Evolutionary conservation across 2,113 vertebrate species (phyloP), one percentile per base, ranked within the genome.

Genomic region (Gadus macrocephalus): DNA sequence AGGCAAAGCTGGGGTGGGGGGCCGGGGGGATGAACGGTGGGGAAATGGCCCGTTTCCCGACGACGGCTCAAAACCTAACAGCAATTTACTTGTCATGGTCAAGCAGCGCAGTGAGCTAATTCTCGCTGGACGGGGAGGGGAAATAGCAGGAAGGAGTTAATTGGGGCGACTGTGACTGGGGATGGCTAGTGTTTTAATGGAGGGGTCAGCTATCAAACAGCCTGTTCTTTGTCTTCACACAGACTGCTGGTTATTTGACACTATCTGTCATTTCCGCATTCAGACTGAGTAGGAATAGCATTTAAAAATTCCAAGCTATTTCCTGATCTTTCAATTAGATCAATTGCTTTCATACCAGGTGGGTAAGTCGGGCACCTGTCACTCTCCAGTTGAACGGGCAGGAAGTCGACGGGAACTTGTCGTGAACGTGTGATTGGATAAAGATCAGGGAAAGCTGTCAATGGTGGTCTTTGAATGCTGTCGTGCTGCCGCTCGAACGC

Each of bases 111-210:
- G 77, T 66, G 68, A 81, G 78, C 79, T 83, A 85, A 89, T 81
- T 69, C 73, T 56, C 15, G 62, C 79, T 77, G 73, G 86, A 81
- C 67, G 35, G 78, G 86, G 1, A 49, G 42, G 85, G 42, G 85
- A 91, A 89, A 91, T 88, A 79, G 86, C 91, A 91, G 91, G 91
- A 92, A 91, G 86, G 71, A 84, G 87, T 86, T 85, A 89, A 92
- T 90, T 90, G 81, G 82, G 83, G 79, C 42, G 73, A 80, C 72
- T 77, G 27, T 19, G 64, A 68, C 71, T 42, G 78, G 81, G 79
- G 75, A 81, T 81, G 81, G 78, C 81, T 77, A 27, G 4, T 4
- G 78, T 73, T 74, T 49, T 81, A 62, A 77, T 62, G 35, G 3
- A 72, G 71, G 53, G 68, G 85, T 89, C 89, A 89, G 87, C 76